phyloP scores from a whole-genome alignment of 2,113 vertebrate genomes.

The Parus major region DNA sequence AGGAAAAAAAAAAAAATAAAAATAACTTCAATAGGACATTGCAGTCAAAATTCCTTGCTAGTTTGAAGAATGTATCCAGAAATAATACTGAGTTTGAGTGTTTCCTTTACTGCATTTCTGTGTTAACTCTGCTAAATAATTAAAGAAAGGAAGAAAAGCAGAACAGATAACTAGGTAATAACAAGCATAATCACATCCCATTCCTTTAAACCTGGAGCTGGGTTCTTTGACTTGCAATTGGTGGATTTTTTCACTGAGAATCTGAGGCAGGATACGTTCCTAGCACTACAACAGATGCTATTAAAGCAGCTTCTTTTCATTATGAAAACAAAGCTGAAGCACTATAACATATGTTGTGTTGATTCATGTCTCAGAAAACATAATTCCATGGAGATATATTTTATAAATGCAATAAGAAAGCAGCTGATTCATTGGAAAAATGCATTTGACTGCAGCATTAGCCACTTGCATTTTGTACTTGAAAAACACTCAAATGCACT shows the following conservation, averaged over 20 bases:
- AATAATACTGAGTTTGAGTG: neutral
- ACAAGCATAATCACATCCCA: neutral
- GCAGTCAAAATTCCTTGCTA: neutral
- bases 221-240: neutral
- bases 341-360: constrained; percentile 56
- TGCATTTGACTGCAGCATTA: constrained; percentile 10
- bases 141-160: neutral
- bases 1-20: neutral
- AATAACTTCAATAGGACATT: neutral
- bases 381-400: constrained; percentile 29
- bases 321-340: constrained; percentile 40
- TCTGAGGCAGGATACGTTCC: neutral
- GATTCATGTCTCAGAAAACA: constrained; percentile 52
- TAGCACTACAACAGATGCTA: constrained; percentile 37
- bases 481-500: constrained; percentile 13
- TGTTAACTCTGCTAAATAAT: neutral
- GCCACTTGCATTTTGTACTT: constrained; percentile 1
- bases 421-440: constrained; percentile 25
- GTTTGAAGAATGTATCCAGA: neutral
- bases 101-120: neutral
- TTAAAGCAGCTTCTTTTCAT: constrained; percentile 54
- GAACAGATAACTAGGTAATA: neutral
- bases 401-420: constrained; percentile 35
- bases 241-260: neutral
- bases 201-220: neutral